Evolutionary conservation across 2,888 invertebrate genomes (phyloP).

Genomic region (Clusia tigrina): DNA sequence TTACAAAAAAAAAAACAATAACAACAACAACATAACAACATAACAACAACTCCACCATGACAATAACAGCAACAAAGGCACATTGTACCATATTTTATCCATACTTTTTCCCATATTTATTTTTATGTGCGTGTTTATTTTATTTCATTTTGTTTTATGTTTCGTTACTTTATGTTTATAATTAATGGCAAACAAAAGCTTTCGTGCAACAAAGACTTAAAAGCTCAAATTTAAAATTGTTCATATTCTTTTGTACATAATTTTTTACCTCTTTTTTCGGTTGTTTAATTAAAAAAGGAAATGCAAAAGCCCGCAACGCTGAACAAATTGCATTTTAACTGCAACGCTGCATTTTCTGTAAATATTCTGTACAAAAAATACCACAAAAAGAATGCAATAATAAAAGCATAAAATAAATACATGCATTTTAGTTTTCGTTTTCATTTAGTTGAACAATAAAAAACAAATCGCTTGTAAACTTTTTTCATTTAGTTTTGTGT

Average conservation of each 20-base stretch:
- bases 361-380: not conserved
- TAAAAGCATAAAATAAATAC: no score
- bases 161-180: slow-evolving; percentile 19
- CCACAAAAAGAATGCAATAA: no score
- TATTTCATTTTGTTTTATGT: slow-evolving; percentile 26
- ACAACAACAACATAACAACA: no score
- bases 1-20: no score
- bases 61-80: no score
- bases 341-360: slow-evolving; percentile 3
- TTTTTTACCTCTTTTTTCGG: no score
- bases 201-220: not conserved
- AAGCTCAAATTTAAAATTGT: not conserved
- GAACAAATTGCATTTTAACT: slow-evolving; percentile 6
- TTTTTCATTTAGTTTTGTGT: not conserved
- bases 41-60: no score
- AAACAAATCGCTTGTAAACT: not conserved
- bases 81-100: no score
- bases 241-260: slow-evolving; percentile 7
- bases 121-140: no score
- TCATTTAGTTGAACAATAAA: not conserved
- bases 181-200: not conserved
- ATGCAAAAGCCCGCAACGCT: not conserved
- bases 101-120: no score
- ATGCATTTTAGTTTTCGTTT: no score
- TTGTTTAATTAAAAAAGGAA: not conserved